phyloP scores from a whole-genome alignment of 2,797 vertebrate species.

The Gila robusta region DNA sequence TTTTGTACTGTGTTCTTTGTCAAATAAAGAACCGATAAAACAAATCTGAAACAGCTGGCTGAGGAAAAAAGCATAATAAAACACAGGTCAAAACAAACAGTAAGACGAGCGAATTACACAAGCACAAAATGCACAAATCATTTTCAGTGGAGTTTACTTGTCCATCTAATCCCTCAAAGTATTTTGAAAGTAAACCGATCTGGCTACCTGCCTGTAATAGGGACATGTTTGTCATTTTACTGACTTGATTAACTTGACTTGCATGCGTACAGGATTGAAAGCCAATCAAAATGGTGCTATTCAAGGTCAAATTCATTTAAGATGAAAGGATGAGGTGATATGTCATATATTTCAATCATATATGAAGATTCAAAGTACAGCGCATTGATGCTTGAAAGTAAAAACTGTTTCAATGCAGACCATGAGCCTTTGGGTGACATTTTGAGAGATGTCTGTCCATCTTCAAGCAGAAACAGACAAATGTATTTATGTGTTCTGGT shows the following conservation, averaged over 20 bases:
- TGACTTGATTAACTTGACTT: conserved; percentile 17
- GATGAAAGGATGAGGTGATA: not conserved
- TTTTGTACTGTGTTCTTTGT: conserved; percentile 3
- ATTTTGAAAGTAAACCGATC: conserved; percentile 1
- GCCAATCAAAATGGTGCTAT: conserved; percentile 20
- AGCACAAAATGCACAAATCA: not conserved
- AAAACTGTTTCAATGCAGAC: not conserved
- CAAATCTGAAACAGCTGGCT: not conserved
- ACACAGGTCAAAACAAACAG: not conserved
- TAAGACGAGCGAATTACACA: not conserved
- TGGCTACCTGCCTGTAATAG: not conserved
- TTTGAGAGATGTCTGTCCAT: conserved; percentile 17
- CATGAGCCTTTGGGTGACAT: conserved; percentile 6
- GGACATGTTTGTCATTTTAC: conserved; percentile 5
- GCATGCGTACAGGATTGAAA: not conserved
- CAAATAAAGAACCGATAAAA: conserved; percentile 14
- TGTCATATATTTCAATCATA: not conserved
- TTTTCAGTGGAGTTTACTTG: not conserved
- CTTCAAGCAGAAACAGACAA: conserved; percentile 44
- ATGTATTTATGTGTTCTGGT: conserved; percentile 51
- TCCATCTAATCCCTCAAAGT: not conserved
- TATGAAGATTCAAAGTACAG: not conserved
- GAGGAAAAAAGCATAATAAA: not conserved
- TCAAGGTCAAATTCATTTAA: conserved; percentile 6
- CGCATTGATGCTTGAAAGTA: not conserved